Evolutionary conservation across 2,888 invertebrate species (phyloP).

Genomic region (Nomada lathburiana): DNA sequence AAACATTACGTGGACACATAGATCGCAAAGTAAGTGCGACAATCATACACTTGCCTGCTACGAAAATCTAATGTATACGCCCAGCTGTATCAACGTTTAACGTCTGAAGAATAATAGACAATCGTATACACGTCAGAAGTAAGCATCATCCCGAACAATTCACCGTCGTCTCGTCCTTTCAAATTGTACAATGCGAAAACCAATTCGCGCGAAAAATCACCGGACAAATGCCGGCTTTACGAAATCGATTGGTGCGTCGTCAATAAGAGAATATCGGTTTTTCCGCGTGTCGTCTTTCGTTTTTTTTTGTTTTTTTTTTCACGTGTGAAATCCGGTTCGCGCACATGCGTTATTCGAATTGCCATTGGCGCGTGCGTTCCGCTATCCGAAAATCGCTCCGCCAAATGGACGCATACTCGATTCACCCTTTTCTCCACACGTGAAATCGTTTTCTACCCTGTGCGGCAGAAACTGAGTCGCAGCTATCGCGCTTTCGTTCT

Average conservation of each 20-base stretch:
- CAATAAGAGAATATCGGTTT: slow-evolving; percentile 20
- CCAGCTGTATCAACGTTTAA: too few species aligned
- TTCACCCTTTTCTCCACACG: slow-evolving; percentile 52
- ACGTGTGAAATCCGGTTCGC: slow-evolving; percentile 15
- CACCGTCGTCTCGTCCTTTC: too few species aligned
- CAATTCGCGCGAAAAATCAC: background rate
- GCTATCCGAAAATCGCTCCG: slow-evolving; percentile 51
- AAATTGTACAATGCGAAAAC: too few species aligned
- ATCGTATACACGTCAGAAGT: too few species aligned
- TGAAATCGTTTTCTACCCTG: slow-evolving; percentile 60
- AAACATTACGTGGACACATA: background rate
- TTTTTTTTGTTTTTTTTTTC: slow-evolving; percentile 15
- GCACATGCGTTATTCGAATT: slow-evolving; percentile 52
- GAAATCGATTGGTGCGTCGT: background rate
- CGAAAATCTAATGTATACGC: too few species aligned
- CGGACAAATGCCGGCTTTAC: background rate
- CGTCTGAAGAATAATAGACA: too few species aligned
- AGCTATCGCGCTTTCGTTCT: slow-evolving; percentile 49
- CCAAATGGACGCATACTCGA: slow-evolving; percentile 63
- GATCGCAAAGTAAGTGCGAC: background rate
- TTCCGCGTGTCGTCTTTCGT: background rate
- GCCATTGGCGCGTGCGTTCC: slow-evolving; percentile 18
- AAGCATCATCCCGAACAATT: too few species aligned
- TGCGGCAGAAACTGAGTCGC: slow-evolving; percentile 56
- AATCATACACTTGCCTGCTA: background rate